Base-by-base conservation (phyloP, 2,113 vertebrate genomes). In the Eonycteris spelaea region DNA sequence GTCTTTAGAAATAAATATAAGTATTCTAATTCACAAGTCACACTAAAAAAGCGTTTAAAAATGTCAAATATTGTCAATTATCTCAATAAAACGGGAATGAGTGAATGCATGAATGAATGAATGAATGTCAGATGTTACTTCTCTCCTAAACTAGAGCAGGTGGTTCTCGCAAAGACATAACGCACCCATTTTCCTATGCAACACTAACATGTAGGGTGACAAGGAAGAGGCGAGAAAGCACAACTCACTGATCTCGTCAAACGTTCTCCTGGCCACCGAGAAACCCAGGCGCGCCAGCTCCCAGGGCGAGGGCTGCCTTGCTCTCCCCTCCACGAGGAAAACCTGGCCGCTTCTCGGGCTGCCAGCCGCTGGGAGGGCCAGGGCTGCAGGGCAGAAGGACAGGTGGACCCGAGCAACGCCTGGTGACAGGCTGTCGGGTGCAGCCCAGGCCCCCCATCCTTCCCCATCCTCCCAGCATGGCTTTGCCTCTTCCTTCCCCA, bases 391-490 rank as follows among this genome's bases (percentile, higher is more conserved):
- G 48, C 3, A 33, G 6, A 22, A 51, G 51, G 15, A 21, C 10
- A 22, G 14, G 1, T 7, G n/a, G 51, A 10, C 28, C 83, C 7
- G 9, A 57, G n/a, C 0, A 6, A 26, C n/a, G 19, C 30, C 53
- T 6, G 15, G 45, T 9, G 67, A 14, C 2, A 1, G 26, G 24
- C 33, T 28, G 3, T 33, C 9, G 7, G 48, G 57, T 2, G 10
- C 28, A 68, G 51, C 15, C 73, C 35, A 1, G 28, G 33, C 7
- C 18, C 7, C 43, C n/a, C n/a, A n/a, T n/a, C n/a, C n/a, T n/a
- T n/a, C 26, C 22, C 11, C 26, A 6, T 16, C 15, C 14, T 51
- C 16, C 53, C 16, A 0, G 12, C 3, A 1, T 6, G 6, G 24
- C 16, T 30, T 45, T 7, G 11, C 0, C 0, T 75, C 68, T 75